These are phyloP conservation scores for Mechanitis messenoides DNA, from an alignment of 2,888 invertebrate genomes.

Conservation along the genomic window DNA sequence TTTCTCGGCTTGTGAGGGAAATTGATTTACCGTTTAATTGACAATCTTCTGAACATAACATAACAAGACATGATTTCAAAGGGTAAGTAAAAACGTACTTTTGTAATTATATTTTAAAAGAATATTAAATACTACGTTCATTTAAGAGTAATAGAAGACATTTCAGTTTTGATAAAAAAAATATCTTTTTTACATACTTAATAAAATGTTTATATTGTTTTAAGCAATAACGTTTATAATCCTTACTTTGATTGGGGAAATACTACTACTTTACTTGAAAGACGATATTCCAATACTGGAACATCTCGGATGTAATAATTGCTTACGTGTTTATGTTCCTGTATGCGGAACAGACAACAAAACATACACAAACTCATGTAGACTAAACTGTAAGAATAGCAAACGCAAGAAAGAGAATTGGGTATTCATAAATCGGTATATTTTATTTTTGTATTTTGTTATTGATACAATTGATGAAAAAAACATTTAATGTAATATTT, in stretches of 20 bases:
- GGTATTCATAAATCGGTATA: constrained; percentile 24
- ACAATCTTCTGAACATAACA: too few species aligned
- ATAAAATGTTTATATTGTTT: neutral
- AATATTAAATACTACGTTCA: too few species aligned
- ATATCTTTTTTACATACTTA: neutral
- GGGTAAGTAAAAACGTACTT: too few species aligned
- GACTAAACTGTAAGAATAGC: constrained; percentile 30
- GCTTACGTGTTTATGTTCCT: constrained; percentile 35
- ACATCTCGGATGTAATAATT: constrained; percentile 28
- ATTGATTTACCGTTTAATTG: too few species aligned
- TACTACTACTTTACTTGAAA: constrained; percentile 1
- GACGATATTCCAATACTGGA: constrained; percentile 32
- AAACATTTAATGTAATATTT: neutral
- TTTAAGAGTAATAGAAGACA: too few species aligned
- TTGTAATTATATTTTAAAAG: too few species aligned
- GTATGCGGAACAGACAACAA: constrained; percentile 34
- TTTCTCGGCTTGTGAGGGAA: too few species aligned
- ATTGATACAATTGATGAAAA: neutral
- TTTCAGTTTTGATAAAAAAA: neutral
- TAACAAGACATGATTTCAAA: too few species aligned
- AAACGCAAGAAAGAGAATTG: constrained; percentile 18
- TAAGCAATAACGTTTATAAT: constrained; percentile 7
- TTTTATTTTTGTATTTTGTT: neutral
- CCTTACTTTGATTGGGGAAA: neutral
- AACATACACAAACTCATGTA: constrained; percentile 37